Base-by-base conservation (phyloP, 2,113 vertebrate species). In the Gyps fulvus region DNA sequence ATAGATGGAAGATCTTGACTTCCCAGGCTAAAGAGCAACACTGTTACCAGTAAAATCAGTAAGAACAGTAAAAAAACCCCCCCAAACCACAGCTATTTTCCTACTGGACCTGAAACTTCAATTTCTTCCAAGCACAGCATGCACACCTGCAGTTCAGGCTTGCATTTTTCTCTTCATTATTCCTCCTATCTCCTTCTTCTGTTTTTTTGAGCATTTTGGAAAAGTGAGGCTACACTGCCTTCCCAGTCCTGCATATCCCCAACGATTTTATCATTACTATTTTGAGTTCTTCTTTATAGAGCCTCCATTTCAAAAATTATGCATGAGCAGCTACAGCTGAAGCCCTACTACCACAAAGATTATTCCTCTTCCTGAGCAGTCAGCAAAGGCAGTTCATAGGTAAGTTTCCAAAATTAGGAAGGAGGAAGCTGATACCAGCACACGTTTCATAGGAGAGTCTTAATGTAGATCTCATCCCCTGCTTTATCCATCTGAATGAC, bases 1-100 rank as follows among this genome's bases (percentile, higher is more conserved):
- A 38, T 1, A 70, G 10, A 32, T 6, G 16, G 57, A 66, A 71
- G 59, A 78, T 20, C 22, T 31, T 6, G 8, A 89, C 63, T 59
- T 82, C 3, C 12, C 40, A 78, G 77, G 27, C 10, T 87, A 32
- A 47, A 57, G 32, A 54, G 25, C 26, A 59, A 16, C 4, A 12
- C 0, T 17, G 5, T 7, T 32, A 70, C 0, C 1, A 7, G 5
- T 25, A 78, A 78, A 54, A 61, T 4, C 73, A 13, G 1, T 27
- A 9, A 66, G 32, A 87, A 32, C 0, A 17, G n/a, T 19, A 22
- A 52, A n/a, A 23, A 22, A 34, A 27, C 7, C 11, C 2, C 23
- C 19, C 3, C 20, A 0, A 11, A 19, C 38, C 32, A 25, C 21
- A 49, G 9, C 7, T 62, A 8, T 55, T 88, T 42, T 59, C 61